Evolutionary conservation across 2,113 vertebrate genomes (phyloP), one percentile per base, ranked within the genome.

Genomic region (Chunga burmeisteri): DNA sequence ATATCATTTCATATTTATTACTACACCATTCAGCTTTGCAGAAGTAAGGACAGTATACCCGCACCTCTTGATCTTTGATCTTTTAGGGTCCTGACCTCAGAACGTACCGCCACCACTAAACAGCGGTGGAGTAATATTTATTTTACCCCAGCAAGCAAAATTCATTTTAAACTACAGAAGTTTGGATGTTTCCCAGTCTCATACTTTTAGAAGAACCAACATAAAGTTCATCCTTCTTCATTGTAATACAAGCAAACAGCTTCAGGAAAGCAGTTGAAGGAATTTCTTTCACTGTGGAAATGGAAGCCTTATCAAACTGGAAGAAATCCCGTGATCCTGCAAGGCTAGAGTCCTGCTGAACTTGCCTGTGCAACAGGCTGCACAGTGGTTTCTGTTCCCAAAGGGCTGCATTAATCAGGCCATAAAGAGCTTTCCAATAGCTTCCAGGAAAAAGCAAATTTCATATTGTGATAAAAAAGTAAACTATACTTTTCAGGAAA

Each of bases 1-100:
- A 86, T 40, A 70, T 72, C 13, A 84, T 92, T 83, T 93, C 93
- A 81, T 88, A 93, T 96, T 97, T 96, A 94, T 91, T 81, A 50
- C 26, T 42, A 32, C 58, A 27, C 15, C 53, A 53, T 73, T 84
- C 26, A 11, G 58, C 46, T 84, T 67, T 67, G 81, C 58, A 82
- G 68, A 82, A 27, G 7, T 32, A 68, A 71, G 50, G 47, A 67
- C 7, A 26, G 22, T n/a, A 73, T n/a, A 30, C 14, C 49, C 23
- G 6, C n/a, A 36, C 8, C 78, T 86, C 30, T 68, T 22, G 14
- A 46, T 19, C 74, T 74, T 32, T 30, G n/a, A 88, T 59, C 20
- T 86, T 61, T 49, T 42, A 46, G 38, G 49, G 49, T 79, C 34
- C 52, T 91, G 83, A 90, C 42, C 58, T 95, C 84, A 66, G 25